Conservation (phyloP, 37 sponge, comb jelly and placozoan genomes). For the Dysidea cf. avara region DNA sequence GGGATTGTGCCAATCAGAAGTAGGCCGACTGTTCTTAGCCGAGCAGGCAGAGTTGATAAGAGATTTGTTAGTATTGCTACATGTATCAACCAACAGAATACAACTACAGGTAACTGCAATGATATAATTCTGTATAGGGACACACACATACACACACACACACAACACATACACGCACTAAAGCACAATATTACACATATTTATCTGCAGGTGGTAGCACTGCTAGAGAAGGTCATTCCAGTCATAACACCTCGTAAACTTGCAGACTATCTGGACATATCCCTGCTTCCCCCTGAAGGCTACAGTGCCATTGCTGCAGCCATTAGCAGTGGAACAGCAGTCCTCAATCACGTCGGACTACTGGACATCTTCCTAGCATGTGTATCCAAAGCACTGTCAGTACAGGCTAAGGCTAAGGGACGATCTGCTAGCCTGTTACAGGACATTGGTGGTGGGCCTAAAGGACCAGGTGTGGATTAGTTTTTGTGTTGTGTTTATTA, state of each 20-base stretch:
- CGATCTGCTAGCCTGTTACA: constrained; percentile 59
- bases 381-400: constrained; percentile 78
- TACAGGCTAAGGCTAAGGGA: constrained; percentile 72
- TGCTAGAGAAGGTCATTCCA: constrained; percentile 75
- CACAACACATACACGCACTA: constrained; percentile 22
- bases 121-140: too few relatives aligned
- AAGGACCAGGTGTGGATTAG: too few relatives aligned
- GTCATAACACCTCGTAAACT: constrained; percentile 81
- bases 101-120: constrained; percentile 73
- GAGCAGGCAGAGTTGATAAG: constrained; percentile 73
- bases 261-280: constrained; percentile 63
- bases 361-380: constrained; percentile 82
- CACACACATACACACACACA: constrained; percentile 26
- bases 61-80: constrained; percentile 85
- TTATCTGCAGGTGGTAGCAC: constrained; percentile 49
- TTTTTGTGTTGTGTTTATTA: too few relatives aligned
- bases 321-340: constrained; percentile 53
- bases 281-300: constrained; percentile 76
- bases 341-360: constrained; percentile 68
- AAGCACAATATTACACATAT: neutral
- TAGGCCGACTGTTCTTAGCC: constrained; percentile 78
- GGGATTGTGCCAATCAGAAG: constrained; percentile 81
- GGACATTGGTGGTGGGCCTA: neutral
- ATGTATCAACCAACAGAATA: constrained; percentile 76
- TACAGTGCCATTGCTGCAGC: constrained; percentile 86